Conservation (phyloP, 2,113 vertebrate species). For the Hippocampus comes region DNA sequence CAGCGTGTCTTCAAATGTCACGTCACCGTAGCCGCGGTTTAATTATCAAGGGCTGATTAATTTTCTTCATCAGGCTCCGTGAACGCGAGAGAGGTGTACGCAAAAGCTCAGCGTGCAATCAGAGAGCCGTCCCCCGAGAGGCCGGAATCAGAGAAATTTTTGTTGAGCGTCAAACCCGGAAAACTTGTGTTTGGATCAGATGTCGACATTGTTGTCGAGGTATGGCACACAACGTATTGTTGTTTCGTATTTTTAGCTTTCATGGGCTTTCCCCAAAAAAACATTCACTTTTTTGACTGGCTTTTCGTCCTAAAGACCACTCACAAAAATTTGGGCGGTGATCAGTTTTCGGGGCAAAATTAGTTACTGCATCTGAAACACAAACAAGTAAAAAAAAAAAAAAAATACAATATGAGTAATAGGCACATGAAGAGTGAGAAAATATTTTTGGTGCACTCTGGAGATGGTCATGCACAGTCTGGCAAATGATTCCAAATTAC, state of each 20-base stretch:
- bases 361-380: too few species aligned
- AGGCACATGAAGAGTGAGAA: too few species aligned
- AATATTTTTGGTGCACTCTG: not conserved
- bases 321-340: too few species aligned
- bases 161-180: conserved; percentile 65
- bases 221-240: conserved; percentile 21
- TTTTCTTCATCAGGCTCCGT: conserved; percentile 60
- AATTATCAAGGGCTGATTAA: not conserved
- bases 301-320: too few species aligned
- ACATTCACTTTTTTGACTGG: too few species aligned
- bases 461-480: not conserved
- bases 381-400: too few species aligned
- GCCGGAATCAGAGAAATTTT: conserved; percentile 30
- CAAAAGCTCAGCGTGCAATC: conserved; percentile 59
- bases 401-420: too few species aligned
- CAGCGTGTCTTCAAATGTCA: too few species aligned
- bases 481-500: not conserved
- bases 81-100: conserved; percentile 69
- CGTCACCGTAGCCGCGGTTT: too few species aligned
- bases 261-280: too few species aligned
- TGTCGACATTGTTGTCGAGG: conserved; percentile 75
- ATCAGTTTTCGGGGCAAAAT: too few species aligned
- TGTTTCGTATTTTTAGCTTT: too few species aligned
- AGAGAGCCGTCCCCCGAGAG: not conserved
- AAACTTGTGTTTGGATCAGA: conserved; percentile 72